Evolutionary conservation across 2,113 vertebrate genomes (phyloP).

Genomic region (Barnardius zonarius): DNA sequence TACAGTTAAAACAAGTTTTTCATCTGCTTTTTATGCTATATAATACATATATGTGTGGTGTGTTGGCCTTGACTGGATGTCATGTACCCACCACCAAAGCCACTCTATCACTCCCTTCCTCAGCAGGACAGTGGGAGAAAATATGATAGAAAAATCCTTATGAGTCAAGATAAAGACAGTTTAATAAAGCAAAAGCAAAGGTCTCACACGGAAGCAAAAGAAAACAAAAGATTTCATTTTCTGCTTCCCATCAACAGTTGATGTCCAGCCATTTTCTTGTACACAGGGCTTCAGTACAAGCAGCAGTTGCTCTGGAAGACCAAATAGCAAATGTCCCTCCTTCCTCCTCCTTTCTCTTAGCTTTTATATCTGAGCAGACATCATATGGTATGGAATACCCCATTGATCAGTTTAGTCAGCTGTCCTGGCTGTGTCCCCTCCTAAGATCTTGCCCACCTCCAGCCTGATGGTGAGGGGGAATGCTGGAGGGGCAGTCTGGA

Average conservation of each 20-base stretch:
- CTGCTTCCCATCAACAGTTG: not conserved
- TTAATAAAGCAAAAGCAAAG: not conserved
- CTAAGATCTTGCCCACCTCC: not conserved
- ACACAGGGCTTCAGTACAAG: not conserved
- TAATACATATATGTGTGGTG: not conserved
- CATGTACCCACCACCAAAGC: not conserved
- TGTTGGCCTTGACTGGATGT: not conserved
- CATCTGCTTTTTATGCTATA: not conserved
- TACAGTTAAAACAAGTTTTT: not conserved
- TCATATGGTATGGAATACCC: not conserved
- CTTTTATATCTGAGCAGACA: not conserved
- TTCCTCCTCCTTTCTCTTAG: not conserved
- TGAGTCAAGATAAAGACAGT: not conserved
- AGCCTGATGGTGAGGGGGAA: accelerated
- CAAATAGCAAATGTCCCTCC: not conserved
- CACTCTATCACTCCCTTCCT: not conserved
- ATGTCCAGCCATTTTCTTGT: not conserved
- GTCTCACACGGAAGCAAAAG: not conserved
- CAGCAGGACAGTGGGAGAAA: not conserved
- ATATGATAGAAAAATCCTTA: not conserved
- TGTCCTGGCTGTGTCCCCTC: not conserved
- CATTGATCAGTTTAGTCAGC: not conserved
- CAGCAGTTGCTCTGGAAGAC: not conserved
- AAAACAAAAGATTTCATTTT: not conserved
- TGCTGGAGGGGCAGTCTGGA: not conserved